phyloP scores from a whole-genome alignment of 2,888 invertebrate species.

The Melikaiella ostensackeni region DNA sequence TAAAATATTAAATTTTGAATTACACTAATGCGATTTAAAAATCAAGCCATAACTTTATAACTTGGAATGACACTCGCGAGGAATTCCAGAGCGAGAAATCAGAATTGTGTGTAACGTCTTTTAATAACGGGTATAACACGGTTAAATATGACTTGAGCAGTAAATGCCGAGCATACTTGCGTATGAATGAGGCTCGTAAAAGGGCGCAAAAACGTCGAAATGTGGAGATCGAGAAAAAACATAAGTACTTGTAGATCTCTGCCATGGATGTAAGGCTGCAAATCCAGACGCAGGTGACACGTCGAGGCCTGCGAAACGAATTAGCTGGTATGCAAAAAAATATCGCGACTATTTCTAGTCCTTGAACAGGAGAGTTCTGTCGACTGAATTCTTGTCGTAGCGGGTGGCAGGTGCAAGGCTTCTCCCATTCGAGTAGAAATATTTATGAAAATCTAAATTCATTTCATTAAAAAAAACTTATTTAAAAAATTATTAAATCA shows the following conservation, averaged over 20 bases:
- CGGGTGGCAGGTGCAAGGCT: slow-evolving; percentile 47
- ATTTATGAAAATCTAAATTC: slow-evolving; percentile 50
- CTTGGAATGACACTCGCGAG: background rate
- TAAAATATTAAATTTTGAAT: too few relatives aligned
- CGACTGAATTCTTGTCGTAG: background rate
- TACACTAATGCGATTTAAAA: too few relatives aligned
- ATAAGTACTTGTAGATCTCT: slow-evolving; percentile 5
- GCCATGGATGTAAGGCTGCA: background rate
- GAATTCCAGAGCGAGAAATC: background rate
- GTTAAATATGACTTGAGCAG: slow-evolving; percentile 25
- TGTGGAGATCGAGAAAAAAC: background rate
- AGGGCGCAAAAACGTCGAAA: slow-evolving; percentile 15
- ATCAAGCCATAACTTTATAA: too few relatives aligned
- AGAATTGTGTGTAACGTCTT: background rate
- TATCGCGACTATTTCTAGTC: slow-evolving; percentile 66
- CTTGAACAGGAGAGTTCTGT: slow-evolving; percentile 47
- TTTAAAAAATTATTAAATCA: too few relatives aligned
- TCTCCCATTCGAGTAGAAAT: slow-evolving; percentile 44
- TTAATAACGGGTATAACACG: background rate
- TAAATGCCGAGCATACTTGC: slow-evolving; percentile 29
- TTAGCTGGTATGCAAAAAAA: slow-evolving; percentile 61
- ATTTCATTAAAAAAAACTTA: too few relatives aligned
- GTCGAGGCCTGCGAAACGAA: slow-evolving; percentile 62
- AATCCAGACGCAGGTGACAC: slow-evolving; percentile 63
- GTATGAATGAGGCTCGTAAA: slow-evolving; percentile 31